Percentiles rank a stretch among this genome's conserved stretches.
Conservation (phyloP, 2,797 vertebrate species). For the Mormyrops boulengeri region DNA sequence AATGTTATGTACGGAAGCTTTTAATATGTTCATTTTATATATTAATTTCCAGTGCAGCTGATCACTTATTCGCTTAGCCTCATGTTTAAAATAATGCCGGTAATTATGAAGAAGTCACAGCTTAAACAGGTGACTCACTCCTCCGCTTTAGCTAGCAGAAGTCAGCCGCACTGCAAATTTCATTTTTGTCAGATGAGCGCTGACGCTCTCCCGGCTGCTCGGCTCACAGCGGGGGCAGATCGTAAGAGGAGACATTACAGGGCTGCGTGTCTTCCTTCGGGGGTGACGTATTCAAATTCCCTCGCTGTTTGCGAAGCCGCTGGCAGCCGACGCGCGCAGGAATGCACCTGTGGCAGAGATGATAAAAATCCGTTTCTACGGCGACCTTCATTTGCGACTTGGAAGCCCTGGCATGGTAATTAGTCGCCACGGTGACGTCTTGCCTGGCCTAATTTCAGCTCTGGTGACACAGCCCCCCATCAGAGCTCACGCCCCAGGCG, state of each 20-base stretch:
- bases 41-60: background rate
- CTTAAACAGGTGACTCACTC: background rate
- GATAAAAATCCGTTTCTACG: background rate
- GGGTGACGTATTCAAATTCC: constrained; percentile 57
- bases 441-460: constrained; percentile 13
- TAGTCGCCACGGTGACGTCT: background rate
- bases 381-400: background rate
- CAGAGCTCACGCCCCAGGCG: background rate
- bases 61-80: background rate
- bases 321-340: constrained; percentile 50
- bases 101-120: background rate
- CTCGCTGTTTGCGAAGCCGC: constrained; percentile 63
- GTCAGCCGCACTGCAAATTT: background rate
- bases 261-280: background rate
- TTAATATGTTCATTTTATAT: background rate
- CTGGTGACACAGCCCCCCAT: background rate
- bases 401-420: background rate
- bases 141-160: background rate
- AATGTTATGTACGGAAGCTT: background rate
- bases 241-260: background rate
- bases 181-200: background rate
- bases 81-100: background rate
- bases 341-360: constrained; percentile 51
- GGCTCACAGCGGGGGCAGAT: background rate
- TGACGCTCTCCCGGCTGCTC: background rate